Evolutionary conservation across 2,797 vertebrate species (phyloP), one percentile per base, ranked within the genome.

Genomic region (Scleropages formosus): DNA sequence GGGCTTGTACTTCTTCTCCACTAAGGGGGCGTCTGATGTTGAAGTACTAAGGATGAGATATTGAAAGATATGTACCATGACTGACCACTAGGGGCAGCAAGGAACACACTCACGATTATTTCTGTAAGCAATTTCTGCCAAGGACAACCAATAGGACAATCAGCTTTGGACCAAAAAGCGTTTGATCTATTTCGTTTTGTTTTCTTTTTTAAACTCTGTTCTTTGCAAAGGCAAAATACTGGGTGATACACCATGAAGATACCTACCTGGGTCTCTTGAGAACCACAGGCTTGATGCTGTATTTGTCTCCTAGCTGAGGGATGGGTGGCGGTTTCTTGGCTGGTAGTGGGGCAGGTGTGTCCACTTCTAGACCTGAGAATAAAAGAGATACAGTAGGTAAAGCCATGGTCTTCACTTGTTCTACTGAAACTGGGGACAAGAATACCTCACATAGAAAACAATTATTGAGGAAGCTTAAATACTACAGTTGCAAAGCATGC

Each of bases 1-100:
- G 16, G 96, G 97, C 83, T 98, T 98, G 86, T 98, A 98, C 74
- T 97, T 98, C 78, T 98, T 98, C 89, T 98, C 96, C 7, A 92
- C 91, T 1, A 91, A 93, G 0, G 93, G 93, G 0, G 80, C 81
- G 0, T 91, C 89, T n/a, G 80, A 84, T 0, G 84, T 74, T 1
- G 89, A 76, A 64, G 87, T 89, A 81, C 10, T 78, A 59, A 68
- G 16, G 53, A 59, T 16, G n/a, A 72, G 11, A 67, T 18, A 4
- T 0, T 1, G 11, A 31, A 58, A 51, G 64, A 73, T n/a, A 75
- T 51, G 46, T 12, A 51, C 20, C 31, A 72, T 61, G 26, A 15
- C 20, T 20, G 16, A 27, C 44, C 74, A 73, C 66, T 27, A 56
- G 78, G 22, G 74, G 53, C 27, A 49, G 49, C 72, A 62, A n/a